These are phyloP conservation scores for Heliconius melpomene DNA, from an alignment of 1,140 invertebrate species.

Conservation along the genomic window DNA sequence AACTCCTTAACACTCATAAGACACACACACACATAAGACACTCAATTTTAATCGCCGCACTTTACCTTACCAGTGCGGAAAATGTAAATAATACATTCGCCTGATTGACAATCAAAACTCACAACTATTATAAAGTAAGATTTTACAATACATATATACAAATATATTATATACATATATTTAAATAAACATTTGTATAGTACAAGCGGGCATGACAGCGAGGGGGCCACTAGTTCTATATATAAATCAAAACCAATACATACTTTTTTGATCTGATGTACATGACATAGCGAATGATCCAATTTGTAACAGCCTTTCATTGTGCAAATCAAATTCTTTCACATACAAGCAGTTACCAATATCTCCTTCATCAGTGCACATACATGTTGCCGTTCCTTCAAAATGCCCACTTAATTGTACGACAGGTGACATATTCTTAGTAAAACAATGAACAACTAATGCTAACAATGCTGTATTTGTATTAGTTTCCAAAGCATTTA, in stretches of 20 bases:
- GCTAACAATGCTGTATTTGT: slow-evolving; percentile 70
- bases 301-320: slow-evolving; percentile 85
- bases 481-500: slow-evolving; percentile 72
- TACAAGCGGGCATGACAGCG: fast-evolving
- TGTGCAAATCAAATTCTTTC: slow-evolving; percentile 84
- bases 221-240: neutral
- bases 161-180: too few relatives aligned
- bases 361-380: slow-evolving; percentile 47
- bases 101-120: too few relatives aligned
- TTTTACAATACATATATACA: too few relatives aligned
- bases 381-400: slow-evolving; percentile 43
- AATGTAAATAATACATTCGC: too few relatives aligned
- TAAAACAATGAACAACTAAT: slow-evolving; percentile 69
- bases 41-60: too few relatives aligned
- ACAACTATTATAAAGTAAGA: too few relatives aligned
- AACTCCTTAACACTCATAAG: too few relatives aligned
- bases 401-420: slow-evolving; percentile 61
- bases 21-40: too few relatives aligned
- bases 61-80: too few relatives aligned
- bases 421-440: slow-evolving; percentile 53
- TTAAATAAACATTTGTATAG: too few relatives aligned
- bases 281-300: slow-evolving; percentile 86
- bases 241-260: slow-evolving; percentile 42
- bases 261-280: slow-evolving; percentile 83
- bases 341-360: slow-evolving; percentile 66